Conservation (phyloP, 2,113 vertebrate species). For the Myodes glareolus region DNA sequence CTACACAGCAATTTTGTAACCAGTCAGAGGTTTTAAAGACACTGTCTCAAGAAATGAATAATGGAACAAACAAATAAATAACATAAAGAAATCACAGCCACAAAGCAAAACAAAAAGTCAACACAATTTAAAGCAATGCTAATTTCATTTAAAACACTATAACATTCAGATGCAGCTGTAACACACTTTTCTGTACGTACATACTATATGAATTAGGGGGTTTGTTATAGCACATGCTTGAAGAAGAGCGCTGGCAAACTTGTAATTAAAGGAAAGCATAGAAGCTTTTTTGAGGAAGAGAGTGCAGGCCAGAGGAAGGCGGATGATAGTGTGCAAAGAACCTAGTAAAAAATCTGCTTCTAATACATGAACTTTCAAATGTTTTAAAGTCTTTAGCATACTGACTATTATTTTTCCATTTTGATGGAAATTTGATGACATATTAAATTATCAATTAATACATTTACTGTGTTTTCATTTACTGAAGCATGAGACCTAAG, state of each 20-base stretch:
- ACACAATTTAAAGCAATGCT: conserved; percentile 31
- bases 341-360: background rate
- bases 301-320: background rate
- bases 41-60: background rate
- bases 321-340: background rate
- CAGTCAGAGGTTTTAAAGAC: background rate
- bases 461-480: background rate
- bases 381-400: background rate
- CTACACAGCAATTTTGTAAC: background rate
- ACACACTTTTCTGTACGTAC: background rate
- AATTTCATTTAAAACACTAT: conserved; percentile 30
- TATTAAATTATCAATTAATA: background rate
- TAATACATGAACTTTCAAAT: background rate
- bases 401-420: background rate
- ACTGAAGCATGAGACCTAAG: background rate
- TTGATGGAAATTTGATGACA: background rate
- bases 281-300: background rate
- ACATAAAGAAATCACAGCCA: background rate
- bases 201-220: background rate
- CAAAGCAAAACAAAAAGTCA: background rate
- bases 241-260: conserved; percentile 9
- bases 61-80: background rate
- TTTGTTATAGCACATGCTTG: background rate
- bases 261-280: background rate
- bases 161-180: background rate